phyloP scores from a whole-genome alignment of 2,113 vertebrate genomes.

The Pomatorhinus ruficollis region DNA sequence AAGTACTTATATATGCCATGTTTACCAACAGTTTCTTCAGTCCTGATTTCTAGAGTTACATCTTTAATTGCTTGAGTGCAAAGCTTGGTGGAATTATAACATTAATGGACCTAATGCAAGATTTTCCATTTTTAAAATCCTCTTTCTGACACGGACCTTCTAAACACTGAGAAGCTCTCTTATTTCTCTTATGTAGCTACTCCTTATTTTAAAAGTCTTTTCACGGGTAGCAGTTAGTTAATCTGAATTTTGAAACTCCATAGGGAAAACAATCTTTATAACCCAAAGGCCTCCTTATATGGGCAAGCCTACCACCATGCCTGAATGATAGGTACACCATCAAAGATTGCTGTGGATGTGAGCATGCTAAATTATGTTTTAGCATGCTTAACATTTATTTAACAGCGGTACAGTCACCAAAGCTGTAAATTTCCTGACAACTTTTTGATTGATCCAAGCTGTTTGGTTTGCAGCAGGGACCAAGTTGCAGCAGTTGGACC shows the following conservation, averaged over 20 bases:
- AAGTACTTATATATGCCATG: not conserved
- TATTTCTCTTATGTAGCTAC: not conserved
- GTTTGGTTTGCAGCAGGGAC: not conserved
- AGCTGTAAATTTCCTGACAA: not conserved
- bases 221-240: not conserved
- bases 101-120: slow-evolving; percentile 3
- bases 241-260: not conserved
- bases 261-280: not conserved
- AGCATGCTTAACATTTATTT: not conserved
- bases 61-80: not conserved
- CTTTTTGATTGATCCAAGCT: not conserved
- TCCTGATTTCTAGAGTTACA: not conserved
- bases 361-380: not conserved
- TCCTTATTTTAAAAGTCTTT: not conserved
- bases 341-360: not conserved
- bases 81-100: not conserved
- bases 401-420: not conserved
- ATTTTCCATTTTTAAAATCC: slow-evolving; percentile 47
- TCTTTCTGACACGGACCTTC: not conserved
- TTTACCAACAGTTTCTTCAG: not conserved
- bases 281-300: not conserved
- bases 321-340: not conserved
- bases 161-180: not conserved
- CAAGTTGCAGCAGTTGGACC: no score
- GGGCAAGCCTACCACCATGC: not conserved